phyloP scores from a whole-genome alignment of 64 coral and sea anemone genomes.

The Actinia equina region DNA sequence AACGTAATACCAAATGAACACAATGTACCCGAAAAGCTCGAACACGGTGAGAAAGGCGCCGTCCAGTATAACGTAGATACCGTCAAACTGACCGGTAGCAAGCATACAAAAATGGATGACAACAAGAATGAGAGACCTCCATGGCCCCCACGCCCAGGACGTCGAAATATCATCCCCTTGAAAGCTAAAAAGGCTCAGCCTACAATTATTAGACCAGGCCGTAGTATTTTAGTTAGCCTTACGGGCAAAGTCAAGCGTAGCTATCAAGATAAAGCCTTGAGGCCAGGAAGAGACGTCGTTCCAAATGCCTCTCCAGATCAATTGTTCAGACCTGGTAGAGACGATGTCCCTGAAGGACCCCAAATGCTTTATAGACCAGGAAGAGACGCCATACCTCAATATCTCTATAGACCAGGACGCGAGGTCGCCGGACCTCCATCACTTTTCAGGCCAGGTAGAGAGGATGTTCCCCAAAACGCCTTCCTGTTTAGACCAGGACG shows the following conservation, averaged over 20 bases:
- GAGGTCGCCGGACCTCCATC: neutral
- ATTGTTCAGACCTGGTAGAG: slow-evolving; percentile 12
- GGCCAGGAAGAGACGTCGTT: slow-evolving; percentile 9
- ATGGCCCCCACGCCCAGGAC: slow-evolving; percentile 25
- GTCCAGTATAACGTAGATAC: slow-evolving; percentile 13
- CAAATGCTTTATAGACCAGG: neutral
- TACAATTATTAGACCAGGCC: slow-evolving; percentile 18
- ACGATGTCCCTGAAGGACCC: neutral
- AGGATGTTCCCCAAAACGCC: neutral
- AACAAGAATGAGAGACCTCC: neutral
- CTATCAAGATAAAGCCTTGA: neutral
- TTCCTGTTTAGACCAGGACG: neutral
- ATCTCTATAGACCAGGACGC: neutral
- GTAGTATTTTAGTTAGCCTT: neutral
- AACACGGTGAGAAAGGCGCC: slow-evolving; percentile 18
- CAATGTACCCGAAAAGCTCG: slow-evolving; percentile 16
- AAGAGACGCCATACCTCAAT: neutral
- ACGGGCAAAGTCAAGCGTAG: neutral
- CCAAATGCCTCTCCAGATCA: neutral
- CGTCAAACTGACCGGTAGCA: neutral
- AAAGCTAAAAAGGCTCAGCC: neutral
- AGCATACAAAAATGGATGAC: neutral
- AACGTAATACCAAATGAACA: neutral
- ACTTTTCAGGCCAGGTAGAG: slow-evolving; percentile 20
- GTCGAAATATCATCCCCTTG: neutral